Conservation (phyloP, 2,797 vertebrate genomes). For the Lates japonicus region DNA sequence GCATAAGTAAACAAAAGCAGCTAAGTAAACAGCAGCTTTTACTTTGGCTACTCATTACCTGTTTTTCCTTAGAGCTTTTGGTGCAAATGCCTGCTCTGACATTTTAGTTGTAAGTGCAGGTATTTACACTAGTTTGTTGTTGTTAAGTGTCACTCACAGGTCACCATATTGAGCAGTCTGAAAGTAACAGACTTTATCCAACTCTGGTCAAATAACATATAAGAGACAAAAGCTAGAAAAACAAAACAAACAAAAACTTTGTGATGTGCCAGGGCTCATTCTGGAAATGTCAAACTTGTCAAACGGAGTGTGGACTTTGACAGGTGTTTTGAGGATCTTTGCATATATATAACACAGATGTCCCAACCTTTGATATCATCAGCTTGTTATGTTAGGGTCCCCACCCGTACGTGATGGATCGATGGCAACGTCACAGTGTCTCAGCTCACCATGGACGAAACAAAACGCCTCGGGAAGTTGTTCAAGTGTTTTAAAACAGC, state of each 20-base stretch:
- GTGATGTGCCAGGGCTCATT: neutral
- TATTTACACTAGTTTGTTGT: neutral
- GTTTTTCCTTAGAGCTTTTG: neutral
- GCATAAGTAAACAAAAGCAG: neutral
- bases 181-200: neutral
- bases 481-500: conserved; percentile 81
- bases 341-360: conserved; percentile 77
- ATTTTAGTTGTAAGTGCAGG: neutral
- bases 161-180: neutral
- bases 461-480: conserved; percentile 77
- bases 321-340: conserved; percentile 68
- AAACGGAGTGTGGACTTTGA: conserved; percentile 36
- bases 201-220: neutral
- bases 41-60: neutral
- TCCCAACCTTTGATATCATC: conserved; percentile 65
- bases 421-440: conserved; percentile 70
- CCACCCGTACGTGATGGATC: conserved; percentile 58
- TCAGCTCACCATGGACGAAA: conserved; percentile 71
- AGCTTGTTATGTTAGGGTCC: conserved; percentile 69
- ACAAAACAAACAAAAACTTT: neutral
- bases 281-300: conserved; percentile 60
- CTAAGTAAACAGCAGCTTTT: neutral
- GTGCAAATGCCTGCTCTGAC: neutral
- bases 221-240: conserved; percentile 12
- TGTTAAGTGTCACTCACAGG: neutral